phyloP scores from a whole-genome alignment of 2,113 vertebrate species.

The Thermophis baileyi region DNA sequence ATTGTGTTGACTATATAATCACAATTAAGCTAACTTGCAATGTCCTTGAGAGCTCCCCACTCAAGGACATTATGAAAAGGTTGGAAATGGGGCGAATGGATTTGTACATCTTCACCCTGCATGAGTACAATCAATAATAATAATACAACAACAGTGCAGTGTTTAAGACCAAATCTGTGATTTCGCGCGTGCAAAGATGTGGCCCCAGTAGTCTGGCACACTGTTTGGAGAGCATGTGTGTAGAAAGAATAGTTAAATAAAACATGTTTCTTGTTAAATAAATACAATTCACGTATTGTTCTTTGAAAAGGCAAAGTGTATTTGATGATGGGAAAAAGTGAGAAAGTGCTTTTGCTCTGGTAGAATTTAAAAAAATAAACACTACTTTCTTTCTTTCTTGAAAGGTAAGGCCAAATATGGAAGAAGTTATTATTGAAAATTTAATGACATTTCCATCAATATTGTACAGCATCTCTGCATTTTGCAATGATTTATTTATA shows the following conservation, averaged over 20 bases:
- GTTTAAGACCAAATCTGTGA: neutral
- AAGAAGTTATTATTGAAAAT: slow-evolving; percentile 72
- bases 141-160: neutral
- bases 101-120: neutral
- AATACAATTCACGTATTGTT: slow-evolving; percentile 26
- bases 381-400: slow-evolving; percentile 18
- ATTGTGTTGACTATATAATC: neutral
- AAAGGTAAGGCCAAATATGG: slow-evolving; percentile 49
- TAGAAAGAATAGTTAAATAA: neutral
- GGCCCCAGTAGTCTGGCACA: neutral
- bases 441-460: slow-evolving; percentile 74
- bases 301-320: slow-evolving; percentile 13
- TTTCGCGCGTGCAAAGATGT: neutral
- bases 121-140: neutral
- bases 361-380: slow-evolving; percentile 49
- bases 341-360: slow-evolving; percentile 42
- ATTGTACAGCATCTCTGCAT: slow-evolving; percentile 63
- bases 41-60: neutral
- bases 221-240: neutral
- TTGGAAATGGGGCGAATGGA: neutral
- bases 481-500: slow-evolving; percentile 64
- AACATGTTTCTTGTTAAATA: neutral
- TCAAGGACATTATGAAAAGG: neutral
- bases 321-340: slow-evolving; percentile 25
- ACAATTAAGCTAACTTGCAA: neutral